Evolutionary conservation across 2,888 invertebrate genomes (phyloP), one percentile per base, ranked within the genome.

Genomic region (Branchellion lobata): DNA sequence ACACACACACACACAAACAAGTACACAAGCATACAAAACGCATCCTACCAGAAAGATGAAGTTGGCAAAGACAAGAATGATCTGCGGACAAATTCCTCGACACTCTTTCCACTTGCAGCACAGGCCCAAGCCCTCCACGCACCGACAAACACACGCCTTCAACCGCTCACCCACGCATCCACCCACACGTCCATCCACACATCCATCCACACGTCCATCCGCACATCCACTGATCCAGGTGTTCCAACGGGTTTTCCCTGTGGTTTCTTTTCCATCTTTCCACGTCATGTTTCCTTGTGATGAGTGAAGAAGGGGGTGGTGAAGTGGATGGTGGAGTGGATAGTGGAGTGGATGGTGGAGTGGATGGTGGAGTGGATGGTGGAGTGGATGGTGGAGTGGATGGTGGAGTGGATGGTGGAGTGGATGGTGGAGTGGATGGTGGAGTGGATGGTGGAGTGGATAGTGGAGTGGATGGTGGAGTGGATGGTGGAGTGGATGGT

Each of bases 31-130:
- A n/a, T n/a, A n/a, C n/a, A n/a, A n/a, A n/a, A n/a, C n/a, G 14
- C 40, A 40, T 8, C 5, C 14, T 40, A 79, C 79, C 79, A 79
- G 79, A 33, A 79, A 79, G 53, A 79, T 33, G 33, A 79, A 79
- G 79, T 79, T 79, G 57, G 71, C 79, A 33, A 79, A 14, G 51
- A 79, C 71, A 47, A 79, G 79, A 14, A 79, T 51, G 11, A 27
- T 27, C 71, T 79, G 79, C 3, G 53, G 47, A 51, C 79, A 79
- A 33, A 79, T 27, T 29, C 69, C 68, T n/a, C 53, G 27, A 33
- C 79, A 79, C 34, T 69, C 27, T 31, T 79, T 79, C 34, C 79
- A 79, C 31, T 31, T 40, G 18, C 34, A 33, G 29, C 34, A 47
- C 79, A 31, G 47, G 33, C 53, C 40, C 31, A 47, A 24, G 18